Conservation (phyloP, 1,140 invertebrate species). For the Drosophila pectinifera region DNA sequence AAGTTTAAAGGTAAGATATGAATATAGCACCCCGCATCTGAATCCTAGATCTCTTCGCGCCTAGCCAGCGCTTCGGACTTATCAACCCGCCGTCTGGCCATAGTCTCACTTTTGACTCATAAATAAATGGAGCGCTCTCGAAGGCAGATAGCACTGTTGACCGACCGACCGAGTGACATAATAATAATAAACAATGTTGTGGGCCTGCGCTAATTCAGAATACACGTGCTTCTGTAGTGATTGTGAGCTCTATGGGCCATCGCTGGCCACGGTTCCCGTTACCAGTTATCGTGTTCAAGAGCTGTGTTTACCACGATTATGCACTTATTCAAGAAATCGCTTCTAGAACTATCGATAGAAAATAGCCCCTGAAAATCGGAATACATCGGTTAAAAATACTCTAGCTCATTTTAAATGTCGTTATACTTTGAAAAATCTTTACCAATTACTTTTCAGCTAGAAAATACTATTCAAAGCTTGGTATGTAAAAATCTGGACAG, state of each 20-base stretch:
- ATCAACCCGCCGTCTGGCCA: constrained; percentile 30
- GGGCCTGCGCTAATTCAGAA: constrained; percentile 1
- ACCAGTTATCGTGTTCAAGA: too few species aligned
- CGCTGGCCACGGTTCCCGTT: background rate
- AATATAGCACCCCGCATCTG: background rate
- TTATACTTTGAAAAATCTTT: too few species aligned
- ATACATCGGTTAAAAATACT: too few species aligned
- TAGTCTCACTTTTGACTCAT: constrained; percentile 35
- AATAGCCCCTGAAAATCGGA: too few species aligned
- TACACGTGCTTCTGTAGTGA: constrained; percentile 48
- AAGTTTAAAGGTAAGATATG: constrained; percentile 86
- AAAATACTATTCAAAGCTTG: too few species aligned
- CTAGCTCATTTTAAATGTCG: too few species aligned
- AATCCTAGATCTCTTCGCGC: background rate
- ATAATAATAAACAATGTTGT: constrained; percentile 33
- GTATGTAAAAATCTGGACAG: too few species aligned
- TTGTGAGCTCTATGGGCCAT: background rate
- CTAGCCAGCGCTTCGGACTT: constrained; percentile 9
- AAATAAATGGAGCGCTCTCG: constrained; percentile 38
- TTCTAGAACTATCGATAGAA: too few species aligned
- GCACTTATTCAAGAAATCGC: too few species aligned
- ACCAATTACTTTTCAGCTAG: too few species aligned
- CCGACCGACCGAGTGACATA: constrained; percentile 27
- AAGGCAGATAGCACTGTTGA: constrained; percentile 33
- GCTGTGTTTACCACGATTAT: too few species aligned